phyloP scores from a whole-genome alignment of 2,888 invertebrate genomes.

The Agriopis aurantiaria region DNA sequence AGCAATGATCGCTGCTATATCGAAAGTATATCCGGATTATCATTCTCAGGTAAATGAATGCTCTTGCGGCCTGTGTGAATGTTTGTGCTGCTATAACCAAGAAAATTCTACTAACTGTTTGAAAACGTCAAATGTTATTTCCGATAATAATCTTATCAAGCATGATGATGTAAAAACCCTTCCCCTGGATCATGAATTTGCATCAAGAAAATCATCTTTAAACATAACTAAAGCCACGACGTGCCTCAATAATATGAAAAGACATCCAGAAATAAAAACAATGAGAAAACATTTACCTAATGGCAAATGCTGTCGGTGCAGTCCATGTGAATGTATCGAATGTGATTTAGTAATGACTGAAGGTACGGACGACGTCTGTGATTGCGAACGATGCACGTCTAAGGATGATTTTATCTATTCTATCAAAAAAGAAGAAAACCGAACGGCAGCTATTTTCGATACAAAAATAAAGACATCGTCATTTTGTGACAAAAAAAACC shows the following conservation, averaged over 20 bases:
- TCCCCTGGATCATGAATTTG: neutral
- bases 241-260: neutral
- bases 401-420: constrained; percentile 16
- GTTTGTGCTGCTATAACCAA: constrained; percentile 53
- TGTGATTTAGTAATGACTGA: constrained; percentile 35
- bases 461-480: constrained; percentile 25
- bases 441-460: constrained; percentile 26
- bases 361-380: constrained; percentile 17
- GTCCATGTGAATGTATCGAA: constrained; percentile 42
- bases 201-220: neutral
- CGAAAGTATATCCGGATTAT: constrained; percentile 44
- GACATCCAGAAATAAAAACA: constrained; percentile 6
- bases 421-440: constrained; percentile 28
- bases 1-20: constrained; percentile 56
- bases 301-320: constrained; percentile 37
- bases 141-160: neutral
- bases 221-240: neutral
- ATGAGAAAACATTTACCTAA: constrained; percentile 22
- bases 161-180: constrained; percentile 16
- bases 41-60: constrained; percentile 39
- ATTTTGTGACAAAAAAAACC: neutral
- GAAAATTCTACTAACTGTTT: constrained; percentile 37
- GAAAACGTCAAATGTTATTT: constrained; percentile 32
- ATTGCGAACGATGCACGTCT: constrained; percentile 14
- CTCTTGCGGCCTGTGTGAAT: constrained; percentile 59